Evolutionary conservation across 2,888 invertebrate species (phyloP), one percentile per base, ranked within the genome.

Genomic region (Drosophila pseudotalamancana): DNA sequence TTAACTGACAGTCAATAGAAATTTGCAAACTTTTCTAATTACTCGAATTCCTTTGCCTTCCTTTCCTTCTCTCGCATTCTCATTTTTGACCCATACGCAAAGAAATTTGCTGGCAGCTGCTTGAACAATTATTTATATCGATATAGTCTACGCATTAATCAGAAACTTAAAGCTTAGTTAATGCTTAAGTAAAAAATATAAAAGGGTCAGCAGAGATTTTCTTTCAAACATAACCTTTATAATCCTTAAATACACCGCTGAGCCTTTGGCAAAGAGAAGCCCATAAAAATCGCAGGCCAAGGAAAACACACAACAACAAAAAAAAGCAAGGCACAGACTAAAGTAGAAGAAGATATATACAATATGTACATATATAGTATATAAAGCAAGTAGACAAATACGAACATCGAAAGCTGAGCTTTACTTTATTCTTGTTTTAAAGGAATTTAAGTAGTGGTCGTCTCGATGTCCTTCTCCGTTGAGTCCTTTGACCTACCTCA

Each of bases 241-340:
- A 42, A 61, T 27, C 49, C 31, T 6, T 49, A 8, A 37, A 53
- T 12, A n/a, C 23, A n/a, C n/a, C n/a, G 31, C 53, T 3, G 12
- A 23, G 31, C 14, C 16, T 14, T 6, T 11, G 18, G 31, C 39
- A 14, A 31, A 43, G 6, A 6, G 16, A 9, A 35, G 35, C 43
- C 31, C 59, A 32, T 16, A 32, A 57, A 43, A 40, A 16, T 19
- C 43, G 37, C 60, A n/a, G 42, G 23, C 39, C 60, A 35, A 56
- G 35, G 31, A 72, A 72, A 71, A 65, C 67, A 71, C 72, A 66
- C 66, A 65, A 72, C 39, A 27, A 29, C 19, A 45, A 19, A 39
- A 27, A 53, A 39, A 45, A 32, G 39, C n/a, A 27, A 43, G 25
- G 21, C 25, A n/a, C n/a, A n/a, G n/a, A n/a, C n/a, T n/a, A 37